A percentile compares a stretch with the other conserved stretches of the same genome.
phyloP scores from a whole-genome alignment of 2,888 invertebrate species.

The Sminthurides aquaticus region DNA sequence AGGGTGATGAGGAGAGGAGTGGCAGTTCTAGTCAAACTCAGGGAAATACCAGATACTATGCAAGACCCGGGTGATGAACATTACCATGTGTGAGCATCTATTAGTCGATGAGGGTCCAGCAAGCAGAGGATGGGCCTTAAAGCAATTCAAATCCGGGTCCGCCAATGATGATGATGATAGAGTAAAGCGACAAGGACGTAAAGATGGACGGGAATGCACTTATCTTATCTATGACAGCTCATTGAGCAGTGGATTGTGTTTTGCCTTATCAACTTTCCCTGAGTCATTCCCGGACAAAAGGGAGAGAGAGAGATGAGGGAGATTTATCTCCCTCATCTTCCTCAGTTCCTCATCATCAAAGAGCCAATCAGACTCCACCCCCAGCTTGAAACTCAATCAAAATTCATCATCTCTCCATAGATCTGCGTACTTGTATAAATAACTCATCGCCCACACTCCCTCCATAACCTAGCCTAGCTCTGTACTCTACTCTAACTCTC shows the following conservation, averaged over 20 bases:
- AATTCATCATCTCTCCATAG: not conserved
- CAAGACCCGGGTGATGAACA: no score
- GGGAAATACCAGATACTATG: no score
- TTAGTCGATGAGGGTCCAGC: no score
- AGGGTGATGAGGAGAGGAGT: no score
- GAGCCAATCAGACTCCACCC: not conserved
- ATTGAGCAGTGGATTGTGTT: constrained; percentile 15
- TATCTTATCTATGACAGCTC: constrained; percentile 17
- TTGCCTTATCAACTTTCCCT: not conserved
- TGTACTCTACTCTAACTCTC: no score
- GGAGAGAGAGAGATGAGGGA: not conserved
- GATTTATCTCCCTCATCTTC: not conserved
- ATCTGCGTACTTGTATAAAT: not conserved
- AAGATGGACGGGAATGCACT: not conserved
- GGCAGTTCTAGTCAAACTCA: no score
- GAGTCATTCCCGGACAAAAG: not conserved
- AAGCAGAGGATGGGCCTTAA: no score
- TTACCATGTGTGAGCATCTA: no score
- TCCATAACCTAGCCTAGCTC: no score
- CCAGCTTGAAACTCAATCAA: not conserved
- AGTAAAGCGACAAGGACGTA: not conserved
- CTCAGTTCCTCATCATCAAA: not conserved
- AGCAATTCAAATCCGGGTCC: no score
- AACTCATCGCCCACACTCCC: no score
- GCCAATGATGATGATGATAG: no score